phyloP scores from a whole-genome alignment of 2,888 invertebrate species.

The Drosophila engyochracea region DNA sequence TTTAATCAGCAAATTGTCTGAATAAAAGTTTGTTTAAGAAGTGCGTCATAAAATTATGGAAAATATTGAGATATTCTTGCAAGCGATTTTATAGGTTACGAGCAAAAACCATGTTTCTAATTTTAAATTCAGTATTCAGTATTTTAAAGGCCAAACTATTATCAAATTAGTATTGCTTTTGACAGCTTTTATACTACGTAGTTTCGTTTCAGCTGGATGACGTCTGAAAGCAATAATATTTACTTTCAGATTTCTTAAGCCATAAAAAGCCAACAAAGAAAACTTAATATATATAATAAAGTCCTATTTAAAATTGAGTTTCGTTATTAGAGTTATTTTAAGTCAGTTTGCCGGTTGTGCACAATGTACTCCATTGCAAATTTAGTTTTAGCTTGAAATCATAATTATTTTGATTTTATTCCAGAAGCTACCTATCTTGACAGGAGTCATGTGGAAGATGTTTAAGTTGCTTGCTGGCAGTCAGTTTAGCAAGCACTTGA shows the following conservation, averaged over 20 bases:
- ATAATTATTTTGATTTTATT: constrained; percentile 2
- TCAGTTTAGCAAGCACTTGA: constrained; percentile 51
- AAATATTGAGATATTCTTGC: neutral
- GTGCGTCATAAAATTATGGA: neutral
- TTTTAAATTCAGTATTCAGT: neutral
- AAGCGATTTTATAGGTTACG: neutral
- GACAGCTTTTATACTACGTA: too few relatives aligned
- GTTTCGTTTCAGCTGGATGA: too few relatives aligned
- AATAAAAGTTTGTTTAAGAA: neutral
- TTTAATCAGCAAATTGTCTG: neutral
- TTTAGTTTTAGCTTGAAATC: neutral
- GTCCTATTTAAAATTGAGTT: neutral
- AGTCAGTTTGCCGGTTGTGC: neutral
- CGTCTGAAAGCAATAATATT: too few relatives aligned
- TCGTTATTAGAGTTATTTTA: neutral
- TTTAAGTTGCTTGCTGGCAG: constrained; percentile 12
- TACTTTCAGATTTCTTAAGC: too few relatives aligned
- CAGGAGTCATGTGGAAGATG: constrained; percentile 7
- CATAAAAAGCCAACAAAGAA: neutral
- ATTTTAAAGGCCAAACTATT: neutral
- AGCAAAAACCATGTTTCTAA: neutral
- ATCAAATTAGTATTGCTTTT: too few relatives aligned
- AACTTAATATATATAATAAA: neutral
- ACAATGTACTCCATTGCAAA: neutral
- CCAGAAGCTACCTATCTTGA: neutral